Evolutionary conservation across 2,888 invertebrate genomes (phyloP).

Genomic region (Eupeodes latifasciatus): DNA sequence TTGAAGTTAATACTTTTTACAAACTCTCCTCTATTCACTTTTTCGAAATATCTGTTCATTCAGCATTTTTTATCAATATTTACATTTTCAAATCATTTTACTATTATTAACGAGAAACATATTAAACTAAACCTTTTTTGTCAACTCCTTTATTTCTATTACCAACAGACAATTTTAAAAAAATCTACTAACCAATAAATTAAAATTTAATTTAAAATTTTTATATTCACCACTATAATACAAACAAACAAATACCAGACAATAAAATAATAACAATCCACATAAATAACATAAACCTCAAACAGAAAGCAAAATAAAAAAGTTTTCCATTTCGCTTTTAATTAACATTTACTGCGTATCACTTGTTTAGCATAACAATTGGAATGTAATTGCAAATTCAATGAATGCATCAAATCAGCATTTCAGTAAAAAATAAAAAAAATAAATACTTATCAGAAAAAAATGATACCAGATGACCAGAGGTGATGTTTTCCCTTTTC

Average conservation of each 20-base stretch:
- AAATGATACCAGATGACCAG: conserved; percentile 42
- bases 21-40: no score
- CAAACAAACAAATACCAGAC: background rate
- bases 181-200: conserved; percentile 23
- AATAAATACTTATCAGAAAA: conserved; percentile 23
- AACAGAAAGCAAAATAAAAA: background rate
- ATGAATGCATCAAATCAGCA: conserved; percentile 71
- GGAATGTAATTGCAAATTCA: conserved; percentile 71
- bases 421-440: conserved; percentile 34
- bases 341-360: conserved; percentile 72
- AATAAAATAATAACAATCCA: background rate
- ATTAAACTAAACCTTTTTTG: no score
- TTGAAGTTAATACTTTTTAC: no score
- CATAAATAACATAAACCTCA: background rate
- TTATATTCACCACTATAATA: background rate
- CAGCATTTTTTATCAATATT: no score
- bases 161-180: background rate
- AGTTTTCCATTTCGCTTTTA: conserved; percentile 46
- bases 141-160: no score
- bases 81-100: no score
- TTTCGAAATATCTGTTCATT: no score
- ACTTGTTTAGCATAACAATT: conserved; percentile 70
- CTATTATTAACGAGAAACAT: no score
- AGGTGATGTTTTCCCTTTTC: background rate
- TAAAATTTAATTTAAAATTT: conserved; percentile 19